Percentiles rank a stretch among this genome's conserved stretches.
Evolutionary conservation across 2,888 invertebrate species (phyloP).

Genomic region (Drosophila austrosaltans): DNA sequence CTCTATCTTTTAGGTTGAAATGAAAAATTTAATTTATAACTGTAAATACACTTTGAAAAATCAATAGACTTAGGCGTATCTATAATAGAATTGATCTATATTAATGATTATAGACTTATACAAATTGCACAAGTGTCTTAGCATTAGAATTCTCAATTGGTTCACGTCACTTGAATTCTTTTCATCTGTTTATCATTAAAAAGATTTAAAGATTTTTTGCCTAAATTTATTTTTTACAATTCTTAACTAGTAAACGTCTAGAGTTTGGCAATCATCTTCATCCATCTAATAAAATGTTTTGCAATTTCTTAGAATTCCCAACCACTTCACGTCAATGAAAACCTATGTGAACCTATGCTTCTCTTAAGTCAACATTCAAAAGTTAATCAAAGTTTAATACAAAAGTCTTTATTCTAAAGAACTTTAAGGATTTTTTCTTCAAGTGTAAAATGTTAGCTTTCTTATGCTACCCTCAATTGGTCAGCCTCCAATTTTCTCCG

Average conservation of each 20-base stretch:
- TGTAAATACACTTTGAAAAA: conserved; percentile 24
- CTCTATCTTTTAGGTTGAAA: conserved; percentile 34
- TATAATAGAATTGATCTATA: neutral
- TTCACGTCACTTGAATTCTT: neutral
- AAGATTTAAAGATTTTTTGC: neutral
- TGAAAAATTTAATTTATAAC: conserved; percentile 53
- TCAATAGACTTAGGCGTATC: neutral
- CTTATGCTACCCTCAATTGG: conserved; percentile 32
- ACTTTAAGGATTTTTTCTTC: neutral
- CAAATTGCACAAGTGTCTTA: neutral
- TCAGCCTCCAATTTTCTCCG: conserved; percentile 22
- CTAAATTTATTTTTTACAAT: too few relatives aligned
- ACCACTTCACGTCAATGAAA: too few relatives aligned
- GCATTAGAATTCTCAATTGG: neutral
- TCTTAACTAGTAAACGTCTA: too few relatives aligned
- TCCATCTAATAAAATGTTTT: too few relatives aligned
- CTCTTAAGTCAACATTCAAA: too few relatives aligned
- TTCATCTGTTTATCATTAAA: neutral
- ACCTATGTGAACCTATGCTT: too few relatives aligned
- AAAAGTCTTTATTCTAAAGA: neutral
- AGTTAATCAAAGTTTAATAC: too few relatives aligned
- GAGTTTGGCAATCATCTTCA: too few relatives aligned
- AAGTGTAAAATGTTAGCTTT: conserved; percentile 20
- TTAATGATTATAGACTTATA: neutral
- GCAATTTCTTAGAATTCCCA: too few relatives aligned